Base-by-base conservation (phyloP, 1,140 invertebrate genomes). In the Solen grandis region DNA sequence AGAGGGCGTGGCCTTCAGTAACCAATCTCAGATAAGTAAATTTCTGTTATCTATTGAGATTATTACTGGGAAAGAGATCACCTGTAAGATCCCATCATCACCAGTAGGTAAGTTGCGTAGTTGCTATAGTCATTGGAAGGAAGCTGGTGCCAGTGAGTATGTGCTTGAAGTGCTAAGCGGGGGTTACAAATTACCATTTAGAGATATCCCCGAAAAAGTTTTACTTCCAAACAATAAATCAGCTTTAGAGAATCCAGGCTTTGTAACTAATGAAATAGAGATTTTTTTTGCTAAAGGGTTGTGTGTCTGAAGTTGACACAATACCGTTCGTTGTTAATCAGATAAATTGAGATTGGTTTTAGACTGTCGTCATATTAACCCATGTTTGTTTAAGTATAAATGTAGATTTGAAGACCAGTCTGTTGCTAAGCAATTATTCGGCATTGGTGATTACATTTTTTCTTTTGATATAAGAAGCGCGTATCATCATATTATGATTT, bases 401-500 rank as follows among this genome's bases (percentile, higher is more conserved):
- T 35, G 29, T n/a, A 41, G 70, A 59, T 73, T 59, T 60, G 70
- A 73, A 60, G 22, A 73, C 31, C 70, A 73, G 22, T 36, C 70
- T 8, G 55, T 73, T 35, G 70, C 70, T 31, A 73, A 31, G 31
- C n/a, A 60, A 14, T 27, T 59, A n/a, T 73, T 73, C 25, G 5
- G 2, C 19, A 59, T 59, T 10, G 70, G 70, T 25, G 70, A 73
- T 54, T 73, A 59, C 25, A 27, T 73, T 27, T 73, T 73, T 59
- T 27, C 13, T 33, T 73, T 73, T 60, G 63, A 59, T 60, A 68
- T 69, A 29, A 57, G 46, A 19, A 14, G 70, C 10, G 70, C 52
- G 36, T 73, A 73, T 73, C 70, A 73, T 38, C 70, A 73, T 73
- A 70, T 70, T 27, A 73, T 73, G 54, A 60, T 73, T 36, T 73